A percentile compares a stretch with the other conserved stretches of the same genome.
phyloP scores from a whole-genome alignment of 2,888 invertebrate species.

The Liodrosophila aerea region DNA sequence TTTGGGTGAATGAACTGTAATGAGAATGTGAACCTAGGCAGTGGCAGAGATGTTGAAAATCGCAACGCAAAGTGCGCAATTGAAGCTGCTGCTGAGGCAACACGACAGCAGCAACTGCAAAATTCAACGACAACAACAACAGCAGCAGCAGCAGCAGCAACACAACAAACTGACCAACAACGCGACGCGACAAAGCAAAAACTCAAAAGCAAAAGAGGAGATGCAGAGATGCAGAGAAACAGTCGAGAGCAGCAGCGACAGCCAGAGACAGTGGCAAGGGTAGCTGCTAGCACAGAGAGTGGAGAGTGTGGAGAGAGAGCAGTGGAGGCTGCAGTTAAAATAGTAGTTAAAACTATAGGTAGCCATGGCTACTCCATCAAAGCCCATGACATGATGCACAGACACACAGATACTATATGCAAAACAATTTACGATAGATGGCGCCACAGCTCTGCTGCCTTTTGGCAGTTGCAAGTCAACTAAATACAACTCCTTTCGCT shows the following conservation, averaged over 20 bases:
- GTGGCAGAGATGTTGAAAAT: constrained; percentile 62
- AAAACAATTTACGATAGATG: no score
- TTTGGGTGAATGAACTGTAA: constrained; percentile 79
- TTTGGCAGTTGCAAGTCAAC: no score
- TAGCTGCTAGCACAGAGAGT: no score
- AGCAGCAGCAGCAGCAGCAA: background rate
- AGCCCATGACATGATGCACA: no score
- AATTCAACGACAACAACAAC: background rate
- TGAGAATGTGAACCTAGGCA: constrained; percentile 79
- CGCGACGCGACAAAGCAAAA: constrained; percentile 48
- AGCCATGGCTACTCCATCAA: no score
- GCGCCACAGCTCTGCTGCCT: no score
- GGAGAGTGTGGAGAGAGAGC: no score
- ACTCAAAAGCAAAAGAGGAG: constrained; percentile 58
- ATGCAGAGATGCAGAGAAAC: constrained; percentile 28
- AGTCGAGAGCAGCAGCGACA: background rate
- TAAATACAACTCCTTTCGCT: no score
- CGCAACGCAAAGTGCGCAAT: constrained; percentile 74
- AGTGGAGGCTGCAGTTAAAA: no score
- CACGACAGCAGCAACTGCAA: constrained; percentile 11
- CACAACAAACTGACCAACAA: constrained; percentile 44
- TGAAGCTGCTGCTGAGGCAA: constrained; percentile 50
- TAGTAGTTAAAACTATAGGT: no score
- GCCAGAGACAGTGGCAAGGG: no score
- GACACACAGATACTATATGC: no score